Percentiles rank a stretch among this genome's conserved stretches.
phyloP scores from a whole-genome alignment of 2,113 vertebrate genomes.

The Promerops cafer region DNA sequence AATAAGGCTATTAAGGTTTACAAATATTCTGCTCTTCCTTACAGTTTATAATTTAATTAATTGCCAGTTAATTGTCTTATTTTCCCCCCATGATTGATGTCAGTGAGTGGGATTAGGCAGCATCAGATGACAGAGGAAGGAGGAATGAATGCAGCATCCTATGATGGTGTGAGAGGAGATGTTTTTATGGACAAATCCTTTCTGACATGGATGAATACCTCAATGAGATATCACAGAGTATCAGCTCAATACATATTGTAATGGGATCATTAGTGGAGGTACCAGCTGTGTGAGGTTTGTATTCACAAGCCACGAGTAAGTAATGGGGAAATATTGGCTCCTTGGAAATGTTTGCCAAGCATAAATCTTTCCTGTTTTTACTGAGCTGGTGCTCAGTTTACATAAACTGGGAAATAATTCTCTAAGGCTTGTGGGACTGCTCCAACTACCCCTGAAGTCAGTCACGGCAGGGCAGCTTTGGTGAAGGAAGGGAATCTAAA shows the following conservation, averaged over 20 bases:
- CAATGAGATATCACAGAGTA: conserved; percentile 39
- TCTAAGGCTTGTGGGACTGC: background rate
- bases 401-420: conserved; percentile 3
- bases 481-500: background rate
- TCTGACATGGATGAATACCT: conserved; percentile 66
- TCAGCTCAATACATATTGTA: conserved; percentile 52
- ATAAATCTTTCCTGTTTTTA: conserved; percentile 38
- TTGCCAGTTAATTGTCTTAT: conserved; percentile 62
- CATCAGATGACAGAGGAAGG: conserved; percentile 51
- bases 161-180: conserved; percentile 18
- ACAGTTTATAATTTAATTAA: conserved; percentile 63
- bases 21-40: conserved; percentile 45
- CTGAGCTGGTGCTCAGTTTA: background rate
- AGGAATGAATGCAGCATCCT: conserved; percentile 2
- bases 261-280: conserved; percentile 62
- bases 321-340: conserved; percentile 16
- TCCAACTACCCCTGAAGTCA: background rate
- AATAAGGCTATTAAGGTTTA: conserved; percentile 39
- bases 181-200: conserved; percentile 64
- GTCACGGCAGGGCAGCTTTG: background rate
- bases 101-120: conserved; percentile 57
- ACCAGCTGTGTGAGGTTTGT: conserved; percentile 52
- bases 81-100: conserved; percentile 60
- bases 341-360: conserved; percentile 55
- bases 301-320: conserved; percentile 50